These are phyloP conservation scores for Protaetia brevitarsis DNA, from an alignment of 1,140 invertebrate genomes.

Conservation along the genomic window DNA sequence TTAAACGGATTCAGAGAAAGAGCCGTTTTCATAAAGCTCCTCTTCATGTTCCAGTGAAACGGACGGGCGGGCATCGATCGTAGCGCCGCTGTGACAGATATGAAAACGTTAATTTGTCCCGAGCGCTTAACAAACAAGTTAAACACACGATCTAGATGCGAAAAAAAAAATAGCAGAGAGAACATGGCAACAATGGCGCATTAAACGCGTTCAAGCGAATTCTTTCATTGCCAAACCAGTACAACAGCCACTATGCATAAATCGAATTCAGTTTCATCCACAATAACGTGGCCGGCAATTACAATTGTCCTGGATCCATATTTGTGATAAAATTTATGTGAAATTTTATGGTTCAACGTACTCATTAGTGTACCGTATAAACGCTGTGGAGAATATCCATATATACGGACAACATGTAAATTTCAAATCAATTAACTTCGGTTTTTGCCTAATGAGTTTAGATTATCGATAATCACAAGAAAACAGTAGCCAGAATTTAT, in stretches of 20 bases:
- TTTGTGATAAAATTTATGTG: constrained; percentile 15
- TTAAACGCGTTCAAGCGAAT: neutral
- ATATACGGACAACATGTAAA: constrained; percentile 1
- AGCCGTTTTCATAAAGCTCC: neutral
- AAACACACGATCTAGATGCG: constrained; percentile 1
- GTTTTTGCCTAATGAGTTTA: constrained; percentile 1
- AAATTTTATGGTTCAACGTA: constrained; percentile 15
- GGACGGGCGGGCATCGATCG: neutral
- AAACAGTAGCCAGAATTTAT: no score
- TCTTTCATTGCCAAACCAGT: neutral
- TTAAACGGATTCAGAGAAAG: no score
- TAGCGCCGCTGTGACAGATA: neutral
- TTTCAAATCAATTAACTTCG: neutral
- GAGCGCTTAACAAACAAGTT: neutral
- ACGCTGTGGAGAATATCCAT: neutral
- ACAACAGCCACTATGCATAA: neutral
- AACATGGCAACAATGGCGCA: constrained; percentile 1
- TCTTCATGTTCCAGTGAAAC: neutral
- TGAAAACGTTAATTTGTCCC: constrained; percentile 8
- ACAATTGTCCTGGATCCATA: constrained; percentile 2
- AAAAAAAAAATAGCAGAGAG: constrained; percentile 1
- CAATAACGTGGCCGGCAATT: neutral
- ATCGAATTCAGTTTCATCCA: neutral
- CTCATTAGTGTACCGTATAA: neutral
- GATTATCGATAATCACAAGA: no score